Percentiles rank a stretch among this genome's conserved stretches.
Evolutionary conservation across 2,888 invertebrate genomes (phyloP).

Genomic region (Ganaspis brasiliensis): DNA sequence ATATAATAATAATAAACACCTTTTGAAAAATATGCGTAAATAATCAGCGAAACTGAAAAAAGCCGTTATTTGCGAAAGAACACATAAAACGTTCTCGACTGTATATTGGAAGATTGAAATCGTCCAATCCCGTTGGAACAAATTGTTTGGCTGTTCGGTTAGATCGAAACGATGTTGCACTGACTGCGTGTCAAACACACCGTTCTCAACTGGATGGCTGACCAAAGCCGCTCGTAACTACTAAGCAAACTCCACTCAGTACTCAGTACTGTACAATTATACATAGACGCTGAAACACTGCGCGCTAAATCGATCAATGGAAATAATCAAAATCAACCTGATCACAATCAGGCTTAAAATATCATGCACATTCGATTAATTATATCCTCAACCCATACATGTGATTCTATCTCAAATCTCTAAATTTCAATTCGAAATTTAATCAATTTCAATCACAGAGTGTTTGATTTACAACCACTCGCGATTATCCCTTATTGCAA

Average conservation of each 20-base stretch:
- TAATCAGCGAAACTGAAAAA: too few species aligned
- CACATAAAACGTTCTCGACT: too few species aligned
- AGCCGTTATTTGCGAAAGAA: too few species aligned
- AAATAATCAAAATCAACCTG: slow-evolving; percentile 36
- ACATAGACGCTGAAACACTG: neutral
- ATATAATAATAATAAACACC: too few species aligned
- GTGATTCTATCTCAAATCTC: slow-evolving; percentile 23
- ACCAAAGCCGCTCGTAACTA: slow-evolving; percentile 34
- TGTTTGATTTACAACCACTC: slow-evolving; percentile 7
- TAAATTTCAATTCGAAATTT: slow-evolving; percentile 29
- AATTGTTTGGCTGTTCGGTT: slow-evolving; percentile 19
- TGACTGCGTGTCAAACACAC: slow-evolving; percentile 39
- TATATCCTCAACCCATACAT: slow-evolving; percentile 9
- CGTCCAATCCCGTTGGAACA: slow-evolving; percentile 3
- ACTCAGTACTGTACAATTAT: slow-evolving; percentile 16
- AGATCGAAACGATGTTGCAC: slow-evolving; percentile 22
- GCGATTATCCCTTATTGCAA: slow-evolving; percentile 9
- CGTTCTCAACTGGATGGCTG: slow-evolving; percentile 27
- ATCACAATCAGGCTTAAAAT: slow-evolving; percentile 42
- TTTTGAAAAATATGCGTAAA: too few species aligned
- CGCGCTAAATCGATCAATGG: slow-evolving; percentile 37
- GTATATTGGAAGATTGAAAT: too few species aligned
- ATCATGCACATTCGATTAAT: slow-evolving; percentile 37
- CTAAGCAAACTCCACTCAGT: slow-evolving; percentile 19
- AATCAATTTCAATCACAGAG: slow-evolving; percentile 13